Base-by-base conservation (phyloP, 2,797 vertebrate species). In the Neopelma chrysocephalum region DNA sequence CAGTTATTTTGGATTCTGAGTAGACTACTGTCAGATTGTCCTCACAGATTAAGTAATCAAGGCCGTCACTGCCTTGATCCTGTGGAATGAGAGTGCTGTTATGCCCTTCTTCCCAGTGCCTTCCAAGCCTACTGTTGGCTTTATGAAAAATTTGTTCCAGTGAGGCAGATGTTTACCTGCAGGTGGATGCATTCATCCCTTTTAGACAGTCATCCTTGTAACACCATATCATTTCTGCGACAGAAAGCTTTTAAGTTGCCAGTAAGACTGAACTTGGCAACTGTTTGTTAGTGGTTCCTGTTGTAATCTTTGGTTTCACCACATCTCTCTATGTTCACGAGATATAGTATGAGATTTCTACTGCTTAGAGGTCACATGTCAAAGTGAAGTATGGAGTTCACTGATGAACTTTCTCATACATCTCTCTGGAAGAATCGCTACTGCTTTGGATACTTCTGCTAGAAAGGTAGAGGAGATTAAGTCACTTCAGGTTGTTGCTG, bases 201-300 rank as follows among this genome's bases (percentile, higher is more conserved):
- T 73, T 53, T 48, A 62, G 42, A 31, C 34, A 56, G 11, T 75
- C 3, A 4, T 88, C 47, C 53, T 31, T 43, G 6, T 62, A 65
- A n/a, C 13, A 12, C 25, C 6, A 9, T 3, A 0, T 61, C 3
- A 10, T 53, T 89, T 87, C 14, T 58, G 84, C 0, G 0, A 61
- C 13, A 7, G 21, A 48, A 81, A 43, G 31, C 15, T 29, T 26
- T 26, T 18, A 56, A 69, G 36, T 45, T 89, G 45, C n/a, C 27
- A 26, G 1, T 70, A 16, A 81, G 19, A 27, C 32, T 75, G 57
- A 73, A 36, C 21, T 38, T 47, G 34, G 42, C 12, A 16, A 34
- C 1, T 16, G 19, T 32, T 43, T 53, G 8, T 53, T 56, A 51
- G 50, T 43, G 19, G 22, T 72, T 90, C 38, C 34, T 48, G 0